Evolutionary conservation across 2,113 vertebrate genomes (phyloP).

Genomic region (Toxostoma redivivum): DNA sequence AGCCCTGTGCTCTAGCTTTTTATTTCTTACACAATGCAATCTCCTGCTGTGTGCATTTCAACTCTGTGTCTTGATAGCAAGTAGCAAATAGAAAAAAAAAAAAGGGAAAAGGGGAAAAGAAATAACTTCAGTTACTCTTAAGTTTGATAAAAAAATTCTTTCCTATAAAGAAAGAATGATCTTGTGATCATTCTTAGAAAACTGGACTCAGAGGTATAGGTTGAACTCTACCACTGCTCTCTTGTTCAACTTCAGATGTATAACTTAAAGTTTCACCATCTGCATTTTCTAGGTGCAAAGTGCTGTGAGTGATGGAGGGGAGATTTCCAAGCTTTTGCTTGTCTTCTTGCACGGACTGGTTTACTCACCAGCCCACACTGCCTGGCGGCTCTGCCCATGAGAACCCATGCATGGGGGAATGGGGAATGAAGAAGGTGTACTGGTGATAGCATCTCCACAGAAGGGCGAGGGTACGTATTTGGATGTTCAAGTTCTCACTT

Average conservation of each 20-base stretch:
- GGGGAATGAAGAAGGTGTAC: not conserved
- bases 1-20: not conserved
- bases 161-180: not conserved
- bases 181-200: not conserved
- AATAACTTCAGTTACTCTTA: not conserved
- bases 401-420: accelerated
- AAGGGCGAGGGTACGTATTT: not conserved
- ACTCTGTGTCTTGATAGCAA: not conserved
- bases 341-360: not conserved
- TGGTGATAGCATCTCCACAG: accelerated
- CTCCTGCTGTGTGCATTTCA: not conserved
- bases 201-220: not conserved
- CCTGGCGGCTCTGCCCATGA: not conserved
- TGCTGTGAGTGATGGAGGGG: not conserved
- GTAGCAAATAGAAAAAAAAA: not conserved
- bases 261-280: not conserved
- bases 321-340: not conserved
- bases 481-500: not conserved
- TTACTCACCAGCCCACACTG: not conserved
- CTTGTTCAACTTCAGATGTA: not conserved
- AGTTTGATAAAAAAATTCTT: not conserved
- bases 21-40: not conserved
- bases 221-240: not conserved
- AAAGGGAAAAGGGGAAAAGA: not conserved
- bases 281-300: not conserved